These are phyloP conservation scores for Acanthurus lineatus DNA, from an alignment of 2,797 vertebrate genomes.

Conservation along the genomic window DNA sequence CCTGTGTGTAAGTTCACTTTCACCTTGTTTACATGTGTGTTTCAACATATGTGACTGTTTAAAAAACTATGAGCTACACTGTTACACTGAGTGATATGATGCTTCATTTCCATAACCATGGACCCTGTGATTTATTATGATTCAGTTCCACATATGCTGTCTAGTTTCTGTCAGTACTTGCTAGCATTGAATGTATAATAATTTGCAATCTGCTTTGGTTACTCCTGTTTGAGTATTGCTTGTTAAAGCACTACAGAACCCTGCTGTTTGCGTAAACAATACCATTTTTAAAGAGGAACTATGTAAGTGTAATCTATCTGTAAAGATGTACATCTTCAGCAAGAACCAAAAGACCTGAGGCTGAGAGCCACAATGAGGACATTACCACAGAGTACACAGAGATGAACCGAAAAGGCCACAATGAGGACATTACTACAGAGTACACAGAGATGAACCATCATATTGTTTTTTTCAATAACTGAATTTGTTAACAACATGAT, in stretches of 20 bases:
- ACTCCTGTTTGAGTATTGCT: neutral
- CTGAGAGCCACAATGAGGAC: neutral
- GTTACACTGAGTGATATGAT: neutral
- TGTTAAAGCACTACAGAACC: no score
- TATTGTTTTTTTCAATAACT: neutral
- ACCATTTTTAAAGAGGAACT: neutral
- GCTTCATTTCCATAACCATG: neutral
- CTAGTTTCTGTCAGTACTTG: neutral
- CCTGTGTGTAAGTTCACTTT: slow-evolving; percentile 90
- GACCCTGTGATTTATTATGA: neutral
- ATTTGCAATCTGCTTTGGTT: neutral
- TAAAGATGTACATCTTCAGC: neutral
- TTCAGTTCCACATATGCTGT: neutral
- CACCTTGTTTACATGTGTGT: neutral
- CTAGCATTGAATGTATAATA: neutral
- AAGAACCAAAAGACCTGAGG: neutral
- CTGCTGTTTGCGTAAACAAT: neutral
- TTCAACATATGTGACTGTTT: neutral
- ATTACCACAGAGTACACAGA: neutral
- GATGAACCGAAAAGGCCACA: neutral
- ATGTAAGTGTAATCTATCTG: neutral
- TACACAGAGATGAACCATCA: neutral
- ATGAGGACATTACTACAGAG: no score
- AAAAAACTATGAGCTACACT: neutral
- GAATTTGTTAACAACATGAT: neutral